Base-by-base conservation (phyloP, 1,140 invertebrate species). In the Riptortus pedestris region DNA sequence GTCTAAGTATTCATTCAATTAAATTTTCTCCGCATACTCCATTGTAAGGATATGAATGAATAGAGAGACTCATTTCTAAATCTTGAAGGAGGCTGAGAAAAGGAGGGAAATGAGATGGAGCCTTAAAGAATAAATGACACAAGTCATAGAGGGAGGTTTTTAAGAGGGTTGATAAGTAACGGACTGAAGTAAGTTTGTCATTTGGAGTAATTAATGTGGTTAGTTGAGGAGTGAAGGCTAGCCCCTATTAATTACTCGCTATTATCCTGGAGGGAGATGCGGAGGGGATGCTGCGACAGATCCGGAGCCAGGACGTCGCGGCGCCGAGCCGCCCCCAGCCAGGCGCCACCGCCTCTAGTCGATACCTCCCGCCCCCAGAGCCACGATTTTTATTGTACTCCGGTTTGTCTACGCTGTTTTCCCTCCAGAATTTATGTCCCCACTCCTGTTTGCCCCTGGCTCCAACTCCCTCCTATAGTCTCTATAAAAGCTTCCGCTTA, bases 271-370 rank as follows among this genome's bases (percentile, higher is more conserved):
- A 12, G 43, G 11, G 18, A 18, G 43, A 12, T 2, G 2, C 20
- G 51, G 7, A 29, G 18, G 60, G 31, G 62, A 57, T 57, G 62
- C 62, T 55, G 62, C 47, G 62, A 63, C 62, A 63, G 62, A 63
- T 52, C 27, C 48, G 62, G 62, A 22, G 62, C 62, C 62, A 20
- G 62, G 60, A 47, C 33, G 60, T 62, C 60, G 31, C 60, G 60
- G 60, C 60, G 60, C 60, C 60, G n/a, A 43, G 14, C 31, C n/a
- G 5, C 31, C 24, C 33, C 11, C 22, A 33, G 33, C 2, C n/a
- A 11, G n/a, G 33, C 31, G 60, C 60, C 31, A 16, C n/a, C 38
- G n/a, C 11, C 38, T n/a, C 38, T 43, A 11, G 11, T 11, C 38
- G 11, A 43, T 11, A n/a, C n/a, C n/a, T n/a, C n/a, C 52, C 52